A percentile compares a stretch with the other conserved stretches of the same genome.
Evolutionary conservation across 1,140 invertebrate species (phyloP).

Genomic region (Drosophila nannoptera): DNA sequence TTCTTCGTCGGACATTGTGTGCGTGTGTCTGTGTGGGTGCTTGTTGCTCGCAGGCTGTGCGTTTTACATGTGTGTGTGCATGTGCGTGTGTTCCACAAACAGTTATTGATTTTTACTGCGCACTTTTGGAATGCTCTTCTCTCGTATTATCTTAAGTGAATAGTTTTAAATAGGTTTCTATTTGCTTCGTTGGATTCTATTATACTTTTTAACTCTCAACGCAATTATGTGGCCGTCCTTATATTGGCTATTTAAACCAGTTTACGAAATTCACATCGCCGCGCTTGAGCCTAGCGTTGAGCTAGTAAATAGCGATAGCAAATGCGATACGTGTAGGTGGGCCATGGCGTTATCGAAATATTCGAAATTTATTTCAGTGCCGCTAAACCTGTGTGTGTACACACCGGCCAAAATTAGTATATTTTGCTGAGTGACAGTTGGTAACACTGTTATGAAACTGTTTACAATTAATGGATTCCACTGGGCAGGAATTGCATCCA

Average conservation of each 20-base stretch:
- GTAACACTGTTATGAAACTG: conserved; percentile 10
- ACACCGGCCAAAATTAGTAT: neutral
- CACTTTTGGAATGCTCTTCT: conserved; percentile 49
- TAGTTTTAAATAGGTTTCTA: conserved; percentile 9
- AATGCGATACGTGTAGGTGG: conserved; percentile 11
- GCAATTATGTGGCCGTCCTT: neutral
- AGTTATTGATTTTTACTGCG: conserved; percentile 77
- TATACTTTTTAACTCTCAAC: neutral
- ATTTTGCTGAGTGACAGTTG: neutral
- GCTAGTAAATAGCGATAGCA: conserved; percentile 16
- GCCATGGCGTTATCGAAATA: neutral
- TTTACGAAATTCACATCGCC: conserved; percentile 65
- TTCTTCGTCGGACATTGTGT: conserved; percentile 74
- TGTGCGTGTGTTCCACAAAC: conserved; percentile 55
- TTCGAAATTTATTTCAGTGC: too few relatives aligned
- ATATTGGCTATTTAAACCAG: conserved; percentile 35
- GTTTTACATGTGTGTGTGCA: conserved; percentile 22
- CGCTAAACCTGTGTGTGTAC: conserved; percentile 11
- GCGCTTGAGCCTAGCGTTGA: conserved; percentile 40
- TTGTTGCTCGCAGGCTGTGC: conserved; percentile 11
- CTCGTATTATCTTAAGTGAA: neutral
- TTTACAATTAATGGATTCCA: conserved; percentile 56
- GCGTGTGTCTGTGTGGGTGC: conserved; percentile 41
- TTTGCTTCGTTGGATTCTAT: neutral
- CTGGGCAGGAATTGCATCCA: conserved; percentile 63